Evolutionary conservation across 1,140 invertebrate species (phyloP), one percentile per base, ranked within the genome.

Genomic region (Leptinotarsa defecta): DNA sequence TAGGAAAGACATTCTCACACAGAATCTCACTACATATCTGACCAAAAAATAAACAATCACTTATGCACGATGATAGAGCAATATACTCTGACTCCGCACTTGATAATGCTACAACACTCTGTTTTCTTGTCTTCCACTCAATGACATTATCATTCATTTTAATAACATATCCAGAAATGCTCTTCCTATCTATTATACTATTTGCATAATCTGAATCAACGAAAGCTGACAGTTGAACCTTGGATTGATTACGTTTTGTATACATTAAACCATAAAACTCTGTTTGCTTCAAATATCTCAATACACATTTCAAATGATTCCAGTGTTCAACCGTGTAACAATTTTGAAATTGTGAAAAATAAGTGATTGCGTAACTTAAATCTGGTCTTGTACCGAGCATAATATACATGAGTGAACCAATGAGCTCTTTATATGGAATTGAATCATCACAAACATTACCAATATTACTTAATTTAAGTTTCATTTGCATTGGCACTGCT

Each of bases 381-480:
- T 88, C 86, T 48, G 86, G 86, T 76, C 86, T 71, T 6, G 84
- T 84, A 11, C 79, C 76, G 49, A 84, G 78, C 24, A 85, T 78
- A 17, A 86, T 68, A 76, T 87, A 87, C 76, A 87, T 81, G 19
- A 87, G 78, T 13, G 73, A 15, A 17, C 84, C 84, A 70, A 86
- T 82, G 48, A 86, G 71, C 76, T 83, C 78, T 74, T 79, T 80
- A 78, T 85, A 86, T 43, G 81, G 77, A 62, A 80, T 22, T 22
- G 76, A 75, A 20, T 76, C n/a, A 48, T 27, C 20, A 65, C 79
- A 27, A 80, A 70, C 69, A 49, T 72, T 61, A 48, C 64, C 64
- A 68, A 62, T 71, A 62, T 77, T 78, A 6, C 73, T 74, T 48
- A 80, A 8, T 73, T 81, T 79, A 34, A 78, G 68, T 74, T 78